These are phyloP conservation scores for Dromococcyx pavoninus DNA, from an alignment of 2,797 vertebrate genomes.

Conservation along the genomic window DNA sequence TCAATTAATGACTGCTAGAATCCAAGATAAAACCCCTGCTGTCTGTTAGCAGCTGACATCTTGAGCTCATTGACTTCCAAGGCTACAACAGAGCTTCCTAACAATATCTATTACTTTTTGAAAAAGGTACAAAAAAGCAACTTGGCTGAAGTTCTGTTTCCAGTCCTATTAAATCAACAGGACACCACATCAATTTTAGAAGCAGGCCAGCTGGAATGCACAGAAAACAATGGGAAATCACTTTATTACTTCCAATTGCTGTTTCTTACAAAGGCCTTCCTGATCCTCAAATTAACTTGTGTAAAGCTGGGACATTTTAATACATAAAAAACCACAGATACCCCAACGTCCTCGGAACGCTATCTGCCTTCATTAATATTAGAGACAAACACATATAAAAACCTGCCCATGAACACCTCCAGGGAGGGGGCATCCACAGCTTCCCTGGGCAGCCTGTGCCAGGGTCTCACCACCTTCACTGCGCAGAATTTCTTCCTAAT, in stretches of 20 bases:
- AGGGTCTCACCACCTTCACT: no score
- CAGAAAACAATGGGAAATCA: neutral
- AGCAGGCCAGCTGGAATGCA: neutral
- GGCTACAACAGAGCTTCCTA: neutral
- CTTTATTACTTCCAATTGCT: neutral
- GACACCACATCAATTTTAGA: neutral
- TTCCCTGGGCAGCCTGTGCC: no score
- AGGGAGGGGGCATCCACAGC: no score
- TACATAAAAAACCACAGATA: neutral
- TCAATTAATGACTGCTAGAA: neutral
- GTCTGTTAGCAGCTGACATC: neutral
- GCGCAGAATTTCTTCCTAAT: no score
- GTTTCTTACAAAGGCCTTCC: neutral
- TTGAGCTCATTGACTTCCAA: neutral
- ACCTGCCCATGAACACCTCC: no score
- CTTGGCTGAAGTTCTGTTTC: neutral
- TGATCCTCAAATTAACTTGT: neutral
- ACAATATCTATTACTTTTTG: neutral
- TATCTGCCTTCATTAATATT: neutral
- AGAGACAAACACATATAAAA: neutral
- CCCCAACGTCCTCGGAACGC: fast-evolving
- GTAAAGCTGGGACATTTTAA: neutral
- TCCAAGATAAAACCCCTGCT: neutral
- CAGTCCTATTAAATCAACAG: neutral
- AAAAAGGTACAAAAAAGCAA: neutral